Base-by-base conservation (phyloP, 2,797 vertebrate genomes). In the Gorsachius magnificus region DNA sequence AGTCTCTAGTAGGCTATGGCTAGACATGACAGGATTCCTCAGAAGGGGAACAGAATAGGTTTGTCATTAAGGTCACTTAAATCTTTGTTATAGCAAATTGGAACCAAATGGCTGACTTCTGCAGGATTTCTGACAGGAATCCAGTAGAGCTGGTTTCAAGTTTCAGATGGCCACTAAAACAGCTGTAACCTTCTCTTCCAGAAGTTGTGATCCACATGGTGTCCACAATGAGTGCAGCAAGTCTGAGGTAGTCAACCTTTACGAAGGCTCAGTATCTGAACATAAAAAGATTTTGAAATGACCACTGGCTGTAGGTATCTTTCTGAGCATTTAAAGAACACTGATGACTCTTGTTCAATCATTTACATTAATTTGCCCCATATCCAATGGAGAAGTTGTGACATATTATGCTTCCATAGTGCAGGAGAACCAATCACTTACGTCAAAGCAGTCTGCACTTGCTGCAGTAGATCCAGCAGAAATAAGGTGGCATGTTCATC, bases 21-120 rank as follows among this genome's bases (percentile, higher is more conserved):
- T 97, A 98, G 96, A 97, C 92, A 53, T 94, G 71, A 96, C 97
- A 97, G 92, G 98, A 97, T 98, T 97, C 97, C 97, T 97, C 95
- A 98, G 98, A 97, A 98, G 97, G 97, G 98, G 98, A 98, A 98
- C 77, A 89, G 95, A 97, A 98, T 96, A 98, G 92, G 97, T 97
- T 98, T 97, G 93, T 98, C 98, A 98, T 98, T 99, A 99, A 99
- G 99, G 99, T 99, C 99, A 99, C 99, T 99, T 99, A 98, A 97
- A 98, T 99, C 98, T 98, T 98, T 98, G 97, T 98, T 97, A 98
- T 98, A 98, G 95, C 97, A 98, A 98, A 99, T 98, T 97, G 97
- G 98, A 98, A 98, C 98, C 97, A 98, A 97, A 98, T 97, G 98
- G 98, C 98, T 98, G 98, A 98, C 97, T 98, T 98, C 97, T 98